Percentiles rank a stretch among this genome's conserved stretches.
Evolutionary conservation across 1,140 invertebrate genomes (phyloP).

Genomic region (Zaprionus inermis): DNA sequence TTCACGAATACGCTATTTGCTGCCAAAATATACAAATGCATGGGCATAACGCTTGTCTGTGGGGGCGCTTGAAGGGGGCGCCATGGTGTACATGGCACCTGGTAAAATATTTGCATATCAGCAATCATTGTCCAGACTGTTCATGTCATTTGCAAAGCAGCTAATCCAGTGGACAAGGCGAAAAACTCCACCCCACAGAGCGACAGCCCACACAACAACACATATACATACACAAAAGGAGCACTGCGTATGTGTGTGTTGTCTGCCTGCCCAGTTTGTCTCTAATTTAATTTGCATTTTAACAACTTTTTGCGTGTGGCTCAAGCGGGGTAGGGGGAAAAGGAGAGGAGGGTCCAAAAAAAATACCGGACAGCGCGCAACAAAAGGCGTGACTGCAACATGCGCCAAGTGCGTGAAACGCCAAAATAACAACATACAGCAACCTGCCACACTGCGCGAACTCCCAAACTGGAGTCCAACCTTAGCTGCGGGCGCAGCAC

Average conservation of each 20-base stretch:
- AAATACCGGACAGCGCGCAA: conserved; percentile 54
- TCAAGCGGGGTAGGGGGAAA: conserved; percentile 5
- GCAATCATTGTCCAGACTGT: conserved; percentile 47
- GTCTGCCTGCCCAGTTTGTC: conserved; percentile 62
- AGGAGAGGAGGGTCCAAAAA: conserved; percentile 20
- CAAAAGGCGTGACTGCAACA: conserved; percentile 81
- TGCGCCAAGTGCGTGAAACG: conserved; percentile 81
- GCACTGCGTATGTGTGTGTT: conserved; percentile 22
- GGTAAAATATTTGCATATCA: conserved; percentile 48
- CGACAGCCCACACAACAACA: conserved; percentile 50
- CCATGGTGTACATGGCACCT: conserved; percentile 27
- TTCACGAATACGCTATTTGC: conserved; percentile 26
- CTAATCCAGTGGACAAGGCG: conserved; percentile 43
- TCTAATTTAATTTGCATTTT: conserved; percentile 83
- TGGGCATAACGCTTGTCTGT: no score
- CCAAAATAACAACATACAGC: conserved; percentile 71
- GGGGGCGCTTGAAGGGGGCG: background rate
- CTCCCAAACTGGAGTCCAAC: conserved; percentile 19
- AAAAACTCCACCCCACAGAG: conserved; percentile 38
- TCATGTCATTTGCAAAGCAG: conserved; percentile 50
- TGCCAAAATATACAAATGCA: conserved; percentile 22
- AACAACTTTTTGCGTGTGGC: conserved; percentile 82
- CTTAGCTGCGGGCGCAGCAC: conserved; percentile 71
- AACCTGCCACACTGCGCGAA: conserved; percentile 63
- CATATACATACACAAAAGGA: conserved; percentile 13